Evolutionary conservation across 2,113 vertebrate genomes (phyloP), one percentile per base, ranked within the genome.

Genomic region (Oriolus oriolus): DNA sequence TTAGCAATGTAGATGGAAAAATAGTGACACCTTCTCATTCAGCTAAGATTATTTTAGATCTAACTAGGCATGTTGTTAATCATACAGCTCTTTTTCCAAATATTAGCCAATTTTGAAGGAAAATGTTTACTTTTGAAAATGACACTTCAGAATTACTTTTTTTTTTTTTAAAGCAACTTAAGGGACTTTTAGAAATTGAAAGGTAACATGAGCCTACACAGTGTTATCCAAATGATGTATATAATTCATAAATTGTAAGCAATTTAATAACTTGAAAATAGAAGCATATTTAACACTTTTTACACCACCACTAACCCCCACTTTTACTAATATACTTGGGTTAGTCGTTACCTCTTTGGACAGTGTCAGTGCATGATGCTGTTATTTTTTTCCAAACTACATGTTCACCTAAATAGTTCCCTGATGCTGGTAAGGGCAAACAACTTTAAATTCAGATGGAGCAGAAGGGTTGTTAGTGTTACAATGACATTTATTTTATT

Each of bases 241-340:
- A 3, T 28, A 24, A 65, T 74, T 65, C 1, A 65, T 49, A 7
- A 63, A 39, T 24, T 49, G 45, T 14, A 60, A 82, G 45, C 17
- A 63, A 30, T 44, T 71, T 24, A 39, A 53, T 39, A 41, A 27
- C 44, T 69, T 76, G 28, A 91, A 89, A 64, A 50, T 7, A 15
- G 33, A 78, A 74, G 20, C 10, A 39, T 56, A 39, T 76, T 50
- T 57, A 76, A 47, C 7, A n/a, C 11, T 57, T 75, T 49, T 77
- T 49, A 77, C 10, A 11, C 10, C 3, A 5, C 2, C 0, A 17
- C 2, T 47, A 28, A 10, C 1, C 2, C 3, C 16, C 11, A 11
- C 9, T 56, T 60, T 69, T 39, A 33, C 10, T 27, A 64, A 42
- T 33, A 33, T 5, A n/a, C 7, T 28, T 49, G 7, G 16, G 6